Evolutionary conservation across 1,140 invertebrate species (phyloP).

Genomic region (Drosophila pandora): DNA sequence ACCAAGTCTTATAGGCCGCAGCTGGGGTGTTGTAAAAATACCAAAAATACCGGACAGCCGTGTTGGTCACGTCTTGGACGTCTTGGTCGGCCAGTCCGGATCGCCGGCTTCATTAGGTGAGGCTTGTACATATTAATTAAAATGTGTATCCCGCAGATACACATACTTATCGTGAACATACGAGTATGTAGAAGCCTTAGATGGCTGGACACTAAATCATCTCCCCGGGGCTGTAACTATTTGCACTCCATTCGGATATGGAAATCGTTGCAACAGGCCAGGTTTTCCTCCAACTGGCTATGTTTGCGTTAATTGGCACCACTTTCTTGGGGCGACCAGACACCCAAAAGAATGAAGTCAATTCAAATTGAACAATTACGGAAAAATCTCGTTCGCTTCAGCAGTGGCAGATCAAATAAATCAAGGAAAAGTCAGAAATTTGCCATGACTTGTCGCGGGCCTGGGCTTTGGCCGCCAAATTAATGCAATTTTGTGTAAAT

Average conservation of each 20-base stretch:
- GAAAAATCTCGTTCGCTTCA: constrained; percentile 37
- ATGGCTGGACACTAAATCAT: constrained; percentile 71
- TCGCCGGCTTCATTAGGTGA: constrained; percentile 74
- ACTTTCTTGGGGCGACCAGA: constrained; percentile 36
- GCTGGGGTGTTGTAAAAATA: constrained; percentile 75
- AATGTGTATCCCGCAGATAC: constrained; percentile 57
- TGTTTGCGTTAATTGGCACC: constrained; percentile 53
- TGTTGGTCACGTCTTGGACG: constrained; percentile 61
- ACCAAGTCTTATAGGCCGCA: constrained; percentile 8
- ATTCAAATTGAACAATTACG: constrained; percentile 51
- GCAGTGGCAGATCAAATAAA: constrained; percentile 44
- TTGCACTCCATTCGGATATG: constrained; percentile 69
- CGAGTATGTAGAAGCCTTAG: constrained; percentile 20
- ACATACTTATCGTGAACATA: constrained; percentile 49
- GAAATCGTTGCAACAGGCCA: constrained; percentile 56
- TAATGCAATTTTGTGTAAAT: constrained; percentile 83
- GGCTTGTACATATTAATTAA: constrained; percentile 80
- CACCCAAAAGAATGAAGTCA: constrained; percentile 42
- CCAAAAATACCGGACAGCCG: constrained; percentile 71
- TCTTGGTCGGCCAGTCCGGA: constrained; percentile 24
- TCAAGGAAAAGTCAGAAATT: constrained; percentile 80
- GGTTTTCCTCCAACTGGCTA: constrained; percentile 29
- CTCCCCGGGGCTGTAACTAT: constrained; percentile 45
- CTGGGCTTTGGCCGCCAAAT: constrained; percentile 68
- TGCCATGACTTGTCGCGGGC: constrained; percentile 72